phyloP scores from a whole-genome alignment of 2,797 vertebrate species.

The Setipinna tenuifilis region DNA sequence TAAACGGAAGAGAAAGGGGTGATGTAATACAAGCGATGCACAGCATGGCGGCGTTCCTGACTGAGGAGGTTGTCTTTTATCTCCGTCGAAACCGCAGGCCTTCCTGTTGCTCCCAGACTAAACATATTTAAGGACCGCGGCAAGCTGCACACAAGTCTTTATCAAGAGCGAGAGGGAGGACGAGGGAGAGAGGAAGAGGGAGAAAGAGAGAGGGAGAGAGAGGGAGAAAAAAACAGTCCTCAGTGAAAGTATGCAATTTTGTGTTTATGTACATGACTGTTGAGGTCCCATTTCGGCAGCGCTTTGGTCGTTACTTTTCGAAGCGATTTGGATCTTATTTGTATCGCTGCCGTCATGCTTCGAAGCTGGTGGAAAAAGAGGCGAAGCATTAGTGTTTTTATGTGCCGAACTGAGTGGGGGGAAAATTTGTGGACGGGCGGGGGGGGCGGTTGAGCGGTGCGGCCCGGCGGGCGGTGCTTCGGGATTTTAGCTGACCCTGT shows the following conservation, averaged over 20 bases:
- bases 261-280: slow-evolving; percentile 15
- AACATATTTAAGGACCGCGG: slow-evolving; percentile 56
- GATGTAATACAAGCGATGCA: slow-evolving; percentile 61
- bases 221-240: background rate
- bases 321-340: background rate
- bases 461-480: no score
- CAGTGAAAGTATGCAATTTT: slow-evolving; percentile 22
- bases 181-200: background rate
- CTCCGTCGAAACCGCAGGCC: slow-evolving; percentile 61
- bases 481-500: slow-evolving; percentile 12
- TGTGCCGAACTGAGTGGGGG: background rate
- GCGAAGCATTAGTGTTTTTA: slow-evolving; percentile 1
- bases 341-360: background rate
- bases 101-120: slow-evolving; percentile 66
- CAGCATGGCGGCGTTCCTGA: slow-evolving; percentile 41
- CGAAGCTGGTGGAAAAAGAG: background rate
- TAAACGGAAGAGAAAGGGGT: slow-evolving; percentile 56
- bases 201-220: background rate
- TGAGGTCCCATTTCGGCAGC: background rate
- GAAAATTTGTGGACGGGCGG: background rate
- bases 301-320: background rate
- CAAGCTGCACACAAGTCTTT: slow-evolving; percentile 39
- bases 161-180: slow-evolving; percentile 20
- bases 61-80: slow-evolving; percentile 60
- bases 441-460: background rate